Conservation (phyloP, 2,888 invertebrate species). For the Dryadula phaetusa region DNA sequence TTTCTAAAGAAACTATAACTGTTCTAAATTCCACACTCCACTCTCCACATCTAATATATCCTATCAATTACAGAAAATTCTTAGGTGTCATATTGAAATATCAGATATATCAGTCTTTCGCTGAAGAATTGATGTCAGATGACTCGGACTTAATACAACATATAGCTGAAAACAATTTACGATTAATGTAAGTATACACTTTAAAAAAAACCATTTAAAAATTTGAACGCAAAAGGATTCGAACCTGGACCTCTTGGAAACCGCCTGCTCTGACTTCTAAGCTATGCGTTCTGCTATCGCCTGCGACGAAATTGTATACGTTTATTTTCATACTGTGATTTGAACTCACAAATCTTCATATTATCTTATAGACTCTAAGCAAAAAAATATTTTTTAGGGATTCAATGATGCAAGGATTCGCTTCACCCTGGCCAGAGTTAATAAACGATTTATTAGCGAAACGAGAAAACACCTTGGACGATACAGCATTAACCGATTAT, state of each 20-base stretch:
- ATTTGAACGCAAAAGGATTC: no score
- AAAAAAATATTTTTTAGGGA: slow-evolving; percentile 60
- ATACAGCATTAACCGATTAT: slow-evolving; percentile 80
- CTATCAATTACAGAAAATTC: slow-evolving; percentile 76
- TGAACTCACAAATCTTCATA: no score
- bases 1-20: no score
- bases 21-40: no score
- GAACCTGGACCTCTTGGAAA: no score
- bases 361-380: no score
- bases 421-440: slow-evolving; percentile 76
- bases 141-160: slow-evolving; percentile 74
- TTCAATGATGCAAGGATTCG: slow-evolving; percentile 76
- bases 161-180: slow-evolving; percentile 67
- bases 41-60: background rate
- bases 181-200: slow-evolving; percentile 76
- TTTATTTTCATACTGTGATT: no score
- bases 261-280: no score
- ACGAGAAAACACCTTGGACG: slow-evolving; percentile 77
- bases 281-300: no score
- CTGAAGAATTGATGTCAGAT: slow-evolving; percentile 74
- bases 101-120: slow-evolving; percentile 81
- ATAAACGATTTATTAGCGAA: slow-evolving; percentile 76
- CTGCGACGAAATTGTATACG: no score
- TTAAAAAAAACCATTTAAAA: no score
- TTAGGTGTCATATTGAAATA: slow-evolving; percentile 83